Evolutionary conservation across 2,888 invertebrate species (phyloP), one percentile per base, ranked within the genome.

Genomic region (Elysia crispata): DNA sequence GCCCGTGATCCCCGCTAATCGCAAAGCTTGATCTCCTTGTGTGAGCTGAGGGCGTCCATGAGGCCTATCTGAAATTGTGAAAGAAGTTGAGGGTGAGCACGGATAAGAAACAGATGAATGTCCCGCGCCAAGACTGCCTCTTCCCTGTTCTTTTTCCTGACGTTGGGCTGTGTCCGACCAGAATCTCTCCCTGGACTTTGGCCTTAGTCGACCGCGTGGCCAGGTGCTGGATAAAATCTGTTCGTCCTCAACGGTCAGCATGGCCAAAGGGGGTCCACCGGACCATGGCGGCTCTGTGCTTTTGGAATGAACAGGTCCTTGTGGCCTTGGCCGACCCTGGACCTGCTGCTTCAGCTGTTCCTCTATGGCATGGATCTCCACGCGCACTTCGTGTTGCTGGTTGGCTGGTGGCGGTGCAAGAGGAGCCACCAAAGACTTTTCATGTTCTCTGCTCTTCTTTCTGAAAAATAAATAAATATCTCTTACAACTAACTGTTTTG

Each of bases 141-240:
- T 3, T 41, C 41, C 41, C 41, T 41, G 41, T 3, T 41, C 41
- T 41, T 41, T 41, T 0, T 74, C 54, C 54, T 75, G 66, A 13
- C 30, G 33, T n/a, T 25, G 20, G 1, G 33, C 50, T 1, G 31
- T 67, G 18, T 79, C 79, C 0, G 79, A 50, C 74, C 73, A 74
- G 20, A 74, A 74, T 25, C 79, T 11, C 18, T 80, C 80, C n/a
- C 41, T 28, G 13, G 80, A 76, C 30, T 31, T 5, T n/a, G 70
- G n/a, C 41, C 62, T 57, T 18, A 57, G 69, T 28, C 69, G 41
- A 6, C 80, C 80, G 28, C 80, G 67, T 5, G 80, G 80, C 80
- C 80, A 80, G 0, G 80, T 80, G 31, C 80, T 80, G 15, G 80
- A 69, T 23, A 80, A 49, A 41, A 41, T 41, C 69, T 80, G 76